Base-by-base conservation (phyloP, 1,140 invertebrate genomes). In the Paraescarpia echinospica region DNA sequence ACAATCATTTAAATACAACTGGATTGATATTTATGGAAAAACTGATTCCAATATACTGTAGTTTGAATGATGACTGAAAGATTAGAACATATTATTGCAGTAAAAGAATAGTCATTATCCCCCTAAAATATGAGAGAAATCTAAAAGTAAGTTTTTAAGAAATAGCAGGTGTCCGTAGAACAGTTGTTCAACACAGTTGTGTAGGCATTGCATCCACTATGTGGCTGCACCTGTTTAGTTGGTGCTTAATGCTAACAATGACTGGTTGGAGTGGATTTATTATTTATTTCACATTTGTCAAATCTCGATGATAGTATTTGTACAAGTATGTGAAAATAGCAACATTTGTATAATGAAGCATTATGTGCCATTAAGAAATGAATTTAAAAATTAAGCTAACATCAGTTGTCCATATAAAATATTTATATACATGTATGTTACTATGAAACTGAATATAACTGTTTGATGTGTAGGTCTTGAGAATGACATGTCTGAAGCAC, bases 401-500 rank as follows among this genome's bases (percentile, higher is more conserved):
- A 41, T 41, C 12, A 12, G 41, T 4, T 41, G 41, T 41, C 41
- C 41, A 41, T n/a, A n/a, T n/a, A n/a, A n/a, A 6, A 41, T 41
- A 41, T 41, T 6, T 41, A 41, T 41, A 41, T 41, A 41, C 12
- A 41, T 41, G 41, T 12, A 41, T 41, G 27, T 77, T 77, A 77
- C 48, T 51, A 18, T 77, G 59, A 77, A 77, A 77, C 4, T 41
- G 2, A 77, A 77, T 77, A 4, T 77, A 4, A 27, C 27, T 31
- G 8, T 77, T 18, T 18, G 27, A 77, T 18, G 8, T 77, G 59
- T 18, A 77, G 59, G 59, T 77, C 8, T 91, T 95, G 34, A 91
- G 35, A 27, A 31, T 92, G 8, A 94, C 93, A 9, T 94, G 94
- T 91, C 22, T 33, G 0, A 93, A 92, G 34, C 93, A 94, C 88